Evolutionary conservation across 2,113 vertebrate genomes (phyloP).

Genomic region (Aleadryas rufinucha): DNA sequence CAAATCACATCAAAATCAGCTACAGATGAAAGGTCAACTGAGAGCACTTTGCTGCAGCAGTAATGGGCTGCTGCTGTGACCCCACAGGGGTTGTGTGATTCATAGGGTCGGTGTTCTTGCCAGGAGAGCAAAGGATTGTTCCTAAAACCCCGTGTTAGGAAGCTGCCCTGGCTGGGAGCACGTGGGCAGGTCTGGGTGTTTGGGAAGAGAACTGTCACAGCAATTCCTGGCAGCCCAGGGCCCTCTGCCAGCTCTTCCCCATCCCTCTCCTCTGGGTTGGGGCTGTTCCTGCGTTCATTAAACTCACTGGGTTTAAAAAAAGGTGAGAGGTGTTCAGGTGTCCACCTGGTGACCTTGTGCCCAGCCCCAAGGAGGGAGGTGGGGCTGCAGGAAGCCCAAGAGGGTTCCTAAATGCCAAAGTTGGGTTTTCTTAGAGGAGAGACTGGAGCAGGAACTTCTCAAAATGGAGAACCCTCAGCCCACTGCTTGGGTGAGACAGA

Average conservation of each 20-base stretch:
- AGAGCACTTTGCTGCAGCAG: neutral
- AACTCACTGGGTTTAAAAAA: neutral
- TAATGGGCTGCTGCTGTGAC: neutral
- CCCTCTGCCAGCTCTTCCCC: neutral
- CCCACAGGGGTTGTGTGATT: neutral
- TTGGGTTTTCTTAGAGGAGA: neutral
- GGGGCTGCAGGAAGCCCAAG: neutral
- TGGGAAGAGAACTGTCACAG: neutral
- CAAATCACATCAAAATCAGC: neutral
- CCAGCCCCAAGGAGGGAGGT: neutral
- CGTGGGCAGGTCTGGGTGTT: neutral
- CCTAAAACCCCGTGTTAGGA: neutral
- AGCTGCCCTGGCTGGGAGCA: neutral
- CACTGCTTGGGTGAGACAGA: neutral
- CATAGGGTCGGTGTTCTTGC: neutral
- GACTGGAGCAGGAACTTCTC: neutral
- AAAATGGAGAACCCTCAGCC: neutral
- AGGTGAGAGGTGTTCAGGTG: neutral
- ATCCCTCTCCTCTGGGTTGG: neutral
- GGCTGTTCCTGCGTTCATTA: neutral
- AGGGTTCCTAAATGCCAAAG: neutral
- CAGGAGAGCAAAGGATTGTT: neutral
- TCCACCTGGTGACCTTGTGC: neutral
- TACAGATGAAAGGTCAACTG: neutral
- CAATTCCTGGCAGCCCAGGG: neutral